These are phyloP conservation scores for Acanthisitta chloris DNA, from an alignment of 2,113 vertebrate genomes.

Conservation along the genomic window DNA sequence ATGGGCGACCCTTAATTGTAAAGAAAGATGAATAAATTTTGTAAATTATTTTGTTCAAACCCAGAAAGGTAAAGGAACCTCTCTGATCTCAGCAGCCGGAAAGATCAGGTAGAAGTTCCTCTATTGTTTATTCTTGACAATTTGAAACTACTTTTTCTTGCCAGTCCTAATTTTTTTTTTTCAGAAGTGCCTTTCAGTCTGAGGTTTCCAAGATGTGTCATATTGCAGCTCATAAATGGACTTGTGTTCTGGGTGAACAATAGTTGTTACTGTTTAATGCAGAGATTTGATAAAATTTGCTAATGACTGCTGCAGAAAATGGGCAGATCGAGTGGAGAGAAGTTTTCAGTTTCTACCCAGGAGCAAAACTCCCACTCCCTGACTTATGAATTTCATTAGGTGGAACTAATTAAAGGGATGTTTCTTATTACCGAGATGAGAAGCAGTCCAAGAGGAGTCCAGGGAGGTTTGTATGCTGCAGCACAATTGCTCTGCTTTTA, in stretches of 20 bases:
- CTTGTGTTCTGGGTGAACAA: conserved; percentile 60
- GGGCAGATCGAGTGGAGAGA: conserved; percentile 29
- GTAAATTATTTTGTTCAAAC: neutral
- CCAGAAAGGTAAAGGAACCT: neutral
- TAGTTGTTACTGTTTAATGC: conserved; percentile 57
- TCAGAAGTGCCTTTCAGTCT: conserved; percentile 33
- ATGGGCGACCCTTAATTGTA: neutral
- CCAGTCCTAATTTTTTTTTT: neutral
- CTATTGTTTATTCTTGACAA: conserved; percentile 12
- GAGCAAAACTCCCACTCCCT: conserved; percentile 54
- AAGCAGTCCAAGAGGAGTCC: conserved; percentile 26
- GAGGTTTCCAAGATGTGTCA: conserved; percentile 41
- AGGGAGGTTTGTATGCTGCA: neutral
- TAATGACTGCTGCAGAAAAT: conserved; percentile 46
- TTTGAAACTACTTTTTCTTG: conserved; percentile 31
- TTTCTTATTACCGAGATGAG: conserved; percentile 38
- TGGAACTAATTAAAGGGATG: conserved; percentile 62
- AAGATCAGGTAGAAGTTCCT: conserved; percentile 20
- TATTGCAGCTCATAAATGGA: conserved; percentile 61
- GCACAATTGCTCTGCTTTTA: neutral
- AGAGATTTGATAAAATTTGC: conserved; percentile 60
- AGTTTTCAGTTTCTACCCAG: conserved; percentile 41
- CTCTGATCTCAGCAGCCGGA: neutral
- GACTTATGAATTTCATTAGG: conserved; percentile 62
- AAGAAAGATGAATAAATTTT: neutral